Evolutionary conservation across 2,113 vertebrate genomes (phyloP), one percentile per base, ranked within the genome.

Genomic region (Peromyscus maniculatus): DNA sequence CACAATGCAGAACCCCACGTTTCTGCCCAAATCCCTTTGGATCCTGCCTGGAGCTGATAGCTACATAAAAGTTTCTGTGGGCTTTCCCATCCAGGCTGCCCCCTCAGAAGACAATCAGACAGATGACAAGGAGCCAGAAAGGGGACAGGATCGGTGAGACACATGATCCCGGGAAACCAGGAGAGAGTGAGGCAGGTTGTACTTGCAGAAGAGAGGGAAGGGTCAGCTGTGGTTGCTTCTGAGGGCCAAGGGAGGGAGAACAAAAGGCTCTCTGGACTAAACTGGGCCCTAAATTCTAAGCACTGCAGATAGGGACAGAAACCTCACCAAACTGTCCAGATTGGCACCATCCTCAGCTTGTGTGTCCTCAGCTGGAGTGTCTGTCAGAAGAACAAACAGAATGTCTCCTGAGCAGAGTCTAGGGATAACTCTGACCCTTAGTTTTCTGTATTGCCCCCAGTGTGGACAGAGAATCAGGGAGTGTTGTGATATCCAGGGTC

Each of bases 181-280:
- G 19, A 62, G 2, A 12, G 21, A 7, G 15, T 28, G 83, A 69
- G 43, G 57, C 26, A 9, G 16, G 10, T 7, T 52, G 52, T 9
- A 36, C 16, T 19, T 3, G 13, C 21, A 12, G 22, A 57, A n/a
- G 12, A 5, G 21, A 36, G 19, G 10, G 52, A 52, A 52, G 5
- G 12, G 66, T n/a, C 67, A 10, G 36, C 78, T 11, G 3, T 71
- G 66, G 69, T 17, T 0, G 0, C 0, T 3, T 4, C 43, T 36
- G 88, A 88, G 43, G 46, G 2, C 16, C 0, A 3, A n/a, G 67
- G 0, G 12, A 11, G 49, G 24, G 66, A 67, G 59, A 74, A 66
- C 26, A 55, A 13, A n/a, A 0, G 31, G 0, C 52, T 1, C 0
- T 1, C 0, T 24, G 52, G 28, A 15, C 22, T 67, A 6, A 55